These are phyloP conservation scores for Pseudomyrmex flavicornis DNA, from an alignment of 1,140 invertebrate species.

Conservation along the genomic window DNA sequence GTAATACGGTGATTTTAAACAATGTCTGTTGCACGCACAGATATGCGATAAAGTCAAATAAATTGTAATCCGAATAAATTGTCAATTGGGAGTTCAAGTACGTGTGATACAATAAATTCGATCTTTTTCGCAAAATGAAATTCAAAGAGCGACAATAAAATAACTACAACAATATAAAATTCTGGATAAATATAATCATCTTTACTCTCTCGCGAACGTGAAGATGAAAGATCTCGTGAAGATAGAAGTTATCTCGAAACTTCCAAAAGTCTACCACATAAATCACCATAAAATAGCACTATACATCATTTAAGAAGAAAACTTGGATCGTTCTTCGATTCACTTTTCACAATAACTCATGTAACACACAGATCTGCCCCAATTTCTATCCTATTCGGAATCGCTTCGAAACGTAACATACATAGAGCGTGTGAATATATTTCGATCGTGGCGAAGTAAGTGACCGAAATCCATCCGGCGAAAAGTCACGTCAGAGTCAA, in stretches of 20 bases:
- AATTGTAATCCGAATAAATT: background rate
- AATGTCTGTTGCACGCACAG: background rate
- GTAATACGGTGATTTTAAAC: background rate
- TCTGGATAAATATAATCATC: background rate
- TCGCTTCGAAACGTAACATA: background rate
- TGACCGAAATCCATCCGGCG: no score
- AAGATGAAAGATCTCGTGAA: slow-evolving; percentile 4
- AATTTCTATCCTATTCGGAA: slow-evolving; percentile 5
- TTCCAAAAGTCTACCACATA: background rate
- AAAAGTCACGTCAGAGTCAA: no score
- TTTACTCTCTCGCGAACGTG: background rate
- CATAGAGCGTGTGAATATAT: no score
- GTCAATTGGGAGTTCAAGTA: background rate
- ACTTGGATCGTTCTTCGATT: slow-evolving; percentile 22
- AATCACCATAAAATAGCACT: slow-evolving; percentile 4
- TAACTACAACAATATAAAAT: background rate
- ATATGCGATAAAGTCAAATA: background rate
- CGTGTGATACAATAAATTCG: background rate
- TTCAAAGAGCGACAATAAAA: background rate
- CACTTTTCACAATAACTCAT: slow-evolving; percentile 12
- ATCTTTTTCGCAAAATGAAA: background rate
- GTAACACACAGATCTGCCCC: background rate
- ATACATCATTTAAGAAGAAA: slow-evolving; percentile 29
- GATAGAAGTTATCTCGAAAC: slow-evolving; percentile 5
- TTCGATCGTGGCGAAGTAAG: background rate